Base-by-base conservation (phyloP, 2,113 vertebrate species). In the Rhinoderma darwinii region DNA sequence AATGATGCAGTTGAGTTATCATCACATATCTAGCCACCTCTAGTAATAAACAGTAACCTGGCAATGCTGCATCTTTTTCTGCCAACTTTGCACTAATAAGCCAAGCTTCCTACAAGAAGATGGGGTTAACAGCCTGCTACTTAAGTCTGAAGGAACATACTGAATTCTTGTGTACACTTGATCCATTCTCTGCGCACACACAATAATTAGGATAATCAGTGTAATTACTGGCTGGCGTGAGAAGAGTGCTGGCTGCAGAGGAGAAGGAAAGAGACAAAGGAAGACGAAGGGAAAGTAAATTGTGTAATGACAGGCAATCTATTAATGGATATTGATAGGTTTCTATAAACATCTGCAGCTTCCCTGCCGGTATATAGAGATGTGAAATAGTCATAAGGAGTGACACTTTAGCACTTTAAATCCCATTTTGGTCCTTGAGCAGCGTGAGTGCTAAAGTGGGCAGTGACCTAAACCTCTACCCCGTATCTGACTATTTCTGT, bases 341-440 rank as follows among this genome's bases (percentile, higher is more conserved):
- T 84, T 83, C 66, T 70, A 35, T 83, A 83, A 83, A 83, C 66
- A 82, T 82, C 79, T 82, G 25, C 17, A 82, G 18, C 37, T 82
- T 66, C 41, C 27, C 4, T n/a, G 27, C 39, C 10, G 3, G n/a
- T 66, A 43, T 66, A 32, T 15, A 14, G 32, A 32, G 32, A 14
- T 41, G 54, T 25, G 35, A 39, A 32, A 59, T 78, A 78, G 20
- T 77, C 41, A 22, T 4, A 25, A 22, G 35, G 25, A 37, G 37
- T 1, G 54, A 41, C 10, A 27, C 17, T 15, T 61, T n/a, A 11
- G 35, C 51, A 39, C 22, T 14, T 32, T 14, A 15, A 41, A 17
- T 15, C 9, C 44, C 3, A n/a, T n/a, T n/a, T n/a, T n/a, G n/a
- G 44, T 47, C 5, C 5, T 61, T 30, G 12, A 14, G 61, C 61